A percentile compares a stretch with the other conserved stretches of the same genome.
phyloP scores from a whole-genome alignment of 2,888 invertebrate genomes.

The Acleris literana region DNA sequence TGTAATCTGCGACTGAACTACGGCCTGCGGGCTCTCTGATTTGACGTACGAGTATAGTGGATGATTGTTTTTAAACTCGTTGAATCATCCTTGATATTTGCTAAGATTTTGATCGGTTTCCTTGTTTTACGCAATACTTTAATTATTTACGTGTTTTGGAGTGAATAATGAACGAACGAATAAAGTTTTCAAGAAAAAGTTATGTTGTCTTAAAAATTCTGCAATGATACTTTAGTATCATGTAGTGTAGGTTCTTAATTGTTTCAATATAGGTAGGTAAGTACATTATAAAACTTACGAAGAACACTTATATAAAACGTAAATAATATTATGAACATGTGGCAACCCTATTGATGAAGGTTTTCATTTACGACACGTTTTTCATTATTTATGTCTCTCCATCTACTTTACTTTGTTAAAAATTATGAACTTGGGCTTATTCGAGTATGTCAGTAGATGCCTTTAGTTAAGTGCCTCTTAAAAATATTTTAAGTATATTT shows the following conservation, averaged over 20 bases:
- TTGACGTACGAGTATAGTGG: slow-evolving; percentile 3
- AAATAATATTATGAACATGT: slow-evolving; percentile 7
- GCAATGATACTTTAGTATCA: no score
- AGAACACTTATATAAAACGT: no score
- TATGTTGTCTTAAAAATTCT: no score
- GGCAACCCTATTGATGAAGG: slow-evolving; percentile 12
- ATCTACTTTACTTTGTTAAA: neutral
- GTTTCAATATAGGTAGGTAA: no score
- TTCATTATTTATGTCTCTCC: slow-evolving; percentile 2
- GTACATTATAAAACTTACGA: no score
- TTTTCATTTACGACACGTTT: slow-evolving; percentile 10
- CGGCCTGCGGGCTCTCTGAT: slow-evolving; percentile 22
- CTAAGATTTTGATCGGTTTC: no score
- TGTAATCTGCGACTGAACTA: slow-evolving; percentile 4
- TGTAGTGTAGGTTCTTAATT: no score
- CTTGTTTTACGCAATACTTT: no score
- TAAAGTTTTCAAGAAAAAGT: no score
- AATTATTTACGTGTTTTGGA: no score
- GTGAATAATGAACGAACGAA: no score
- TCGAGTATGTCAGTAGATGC: neutral
- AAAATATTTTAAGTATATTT: neutral
- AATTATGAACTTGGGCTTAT: slow-evolving; percentile 6
- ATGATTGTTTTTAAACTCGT: neutral
- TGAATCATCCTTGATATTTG: no score
- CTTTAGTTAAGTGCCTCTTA: slow-evolving; percentile 28